Evolutionary conservation across 2,888 invertebrate species (phyloP).

Genomic region (Operophtera brumata): DNA sequence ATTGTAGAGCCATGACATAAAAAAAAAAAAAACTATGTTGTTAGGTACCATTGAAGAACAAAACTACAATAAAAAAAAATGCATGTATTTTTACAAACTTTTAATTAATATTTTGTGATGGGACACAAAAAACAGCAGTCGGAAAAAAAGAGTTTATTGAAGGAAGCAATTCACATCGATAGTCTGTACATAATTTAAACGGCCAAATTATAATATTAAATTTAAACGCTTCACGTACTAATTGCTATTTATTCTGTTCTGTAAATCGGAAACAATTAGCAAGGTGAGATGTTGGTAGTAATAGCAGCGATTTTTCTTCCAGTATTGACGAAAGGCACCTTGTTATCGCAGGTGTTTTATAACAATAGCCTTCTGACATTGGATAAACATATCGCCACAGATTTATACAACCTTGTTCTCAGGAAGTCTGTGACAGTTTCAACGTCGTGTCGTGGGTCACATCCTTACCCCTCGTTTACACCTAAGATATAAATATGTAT

Average conservation of each 20-base stretch:
- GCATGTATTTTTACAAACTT: no score
- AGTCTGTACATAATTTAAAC: conserved; percentile 16
- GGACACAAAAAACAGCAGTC: not conserved
- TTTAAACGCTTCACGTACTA: conserved; percentile 1
- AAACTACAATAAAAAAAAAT: no score
- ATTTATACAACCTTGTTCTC: conserved; percentile 7
- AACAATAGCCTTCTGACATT: conserved; percentile 37
- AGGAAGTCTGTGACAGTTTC: not conserved
- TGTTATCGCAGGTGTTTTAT: conserved; percentile 54
- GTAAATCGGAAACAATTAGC: conserved; percentile 68
- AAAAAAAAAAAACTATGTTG: no score
- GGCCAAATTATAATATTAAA: not conserved
- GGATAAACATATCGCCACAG: conserved; percentile 23
- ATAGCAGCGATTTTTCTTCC: conserved; percentile 52
- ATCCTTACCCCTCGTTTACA: no score
- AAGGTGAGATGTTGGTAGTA: conserved; percentile 59
- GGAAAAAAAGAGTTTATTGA: not conserved
- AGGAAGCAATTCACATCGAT: conserved; percentile 15
- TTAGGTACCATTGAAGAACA: no score
- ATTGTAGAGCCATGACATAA: no score
- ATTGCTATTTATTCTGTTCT: conserved; percentile 7
- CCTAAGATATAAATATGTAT: no score
- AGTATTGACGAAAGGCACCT: conserved; percentile 41
- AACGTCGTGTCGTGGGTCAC: not conserved
- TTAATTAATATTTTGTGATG: no score